Base-by-base conservation (phyloP, 1,140 invertebrate genomes). In the Nephila pilipes region DNA sequence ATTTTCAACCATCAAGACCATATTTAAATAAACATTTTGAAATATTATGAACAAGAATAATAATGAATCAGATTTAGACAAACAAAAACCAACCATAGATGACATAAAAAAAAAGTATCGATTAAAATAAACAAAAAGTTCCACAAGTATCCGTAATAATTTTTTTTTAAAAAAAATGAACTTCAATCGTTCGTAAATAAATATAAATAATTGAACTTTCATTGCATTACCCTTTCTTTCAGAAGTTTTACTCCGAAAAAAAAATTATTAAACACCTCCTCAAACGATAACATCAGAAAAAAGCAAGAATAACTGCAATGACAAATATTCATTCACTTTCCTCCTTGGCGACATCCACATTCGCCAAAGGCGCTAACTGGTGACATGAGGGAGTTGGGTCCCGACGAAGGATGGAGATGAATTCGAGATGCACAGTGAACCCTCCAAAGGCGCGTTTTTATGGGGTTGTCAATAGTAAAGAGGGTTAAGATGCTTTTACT, bases 391-490 rank as follows among this genome's bases (percentile, higher is more conserved):
- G 12, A 20, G 29, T 20, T 25, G 25, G 32, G 60, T 12, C 25
- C 85, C 29, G 32, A 8, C 46, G 22, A 20, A 81, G 80, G 16
- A n/a, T 32, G 38, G 65, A 88, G 63, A 75, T 75, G 87, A 32
- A 65, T 65, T 88, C 65, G 38, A 20, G 60, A 88, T 75, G 87
- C 87, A 88, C 22, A 88, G 63, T 55, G 32, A 79, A 25, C 46
- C 46, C 54, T 90, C 46, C 54, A 38, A 89, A 80, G 75, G 29
- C n/a, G 46, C 32, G 89, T 63, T 81, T 91, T 91, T 91, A 91
- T 91, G 80, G 57, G 75, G 29, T 75, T 60, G 55, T 91, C 79
- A 91, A 91, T 55, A 46, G 46, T 91, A 91, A 91, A 91, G 79
- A 83, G 89, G 89, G 79, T 75, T 91, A 91, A 91, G 79, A 57